Base-by-base conservation (phyloP, 1,140 invertebrate genomes). In the Heliconius hewitsoni region DNA sequence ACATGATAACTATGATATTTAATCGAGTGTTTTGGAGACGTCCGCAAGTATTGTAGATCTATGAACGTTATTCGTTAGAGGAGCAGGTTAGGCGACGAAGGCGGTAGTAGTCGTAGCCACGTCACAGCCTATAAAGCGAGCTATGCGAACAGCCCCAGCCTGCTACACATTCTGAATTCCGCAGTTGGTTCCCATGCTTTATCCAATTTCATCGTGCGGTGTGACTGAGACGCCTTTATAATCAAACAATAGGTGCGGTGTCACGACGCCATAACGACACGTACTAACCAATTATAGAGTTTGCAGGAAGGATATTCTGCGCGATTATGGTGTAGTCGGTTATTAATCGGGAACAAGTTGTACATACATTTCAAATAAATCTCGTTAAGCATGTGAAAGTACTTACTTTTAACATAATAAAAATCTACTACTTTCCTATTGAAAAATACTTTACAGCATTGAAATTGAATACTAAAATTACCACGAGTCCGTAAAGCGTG, bases 111-210 rank as follows among this genome's bases (percentile, higher is more conserved):
- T 89, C 84, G 87, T 8, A 87, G 83, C 76, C 85, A 83, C 90
- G 91, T 91, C 90, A 90, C 90, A 92, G 90, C 87, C 87, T 90
- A 94, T 94, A 93, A 94, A 93, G 89, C 87, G 84, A 91, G 87
- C 91, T 88, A 94, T 93, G 90, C 91, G 90, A 93, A 92, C 90
- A 91, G 85, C 82, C 88, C 84, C 85, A 83, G 83, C 82, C 80
- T 79, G 84, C 84, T 81, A 87, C 82, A 84, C 86, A 89, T 84
- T 86, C 86, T 88, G 88, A 88, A 93, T 92, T 93, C 91, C 90
- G 82, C 83, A 74, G 80, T 83, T 81, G 77, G 90, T 93, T 94
- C 93, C 90, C 91, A 93, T 87, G 91, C 90, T 91, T 91, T 93
- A 93, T 94, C 91, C 91, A 87, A 92, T 94, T 94, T 92, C 93